Evolutionary conservation across 2,888 invertebrate species (phyloP), one percentile per base, ranked within the genome.

Genomic region (Phaedon cochleariae): DNA sequence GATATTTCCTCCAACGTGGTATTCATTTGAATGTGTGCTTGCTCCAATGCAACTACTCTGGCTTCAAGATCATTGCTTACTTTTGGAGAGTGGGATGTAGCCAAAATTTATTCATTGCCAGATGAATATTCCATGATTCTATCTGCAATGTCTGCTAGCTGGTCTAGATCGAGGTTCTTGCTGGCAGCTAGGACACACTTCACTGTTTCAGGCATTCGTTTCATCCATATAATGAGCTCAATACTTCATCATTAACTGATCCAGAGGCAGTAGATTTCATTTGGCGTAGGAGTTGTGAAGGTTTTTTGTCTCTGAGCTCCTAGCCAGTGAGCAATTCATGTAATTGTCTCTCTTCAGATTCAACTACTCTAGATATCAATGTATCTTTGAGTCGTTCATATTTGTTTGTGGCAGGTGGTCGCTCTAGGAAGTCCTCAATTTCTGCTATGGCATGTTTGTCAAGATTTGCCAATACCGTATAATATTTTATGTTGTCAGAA

Each of bases 231-330:
- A 53, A 45, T 0, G 65, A 65, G 1, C 67, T 48, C 2, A 71
- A 48, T 2, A 69, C 62, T 9, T 69, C 62, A 10, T 69, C 61
- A 29, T 52, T 55, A 1, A 62, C 65, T 22, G 57, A 48, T 4
- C 22, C 54, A 10, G 61, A 65, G 12, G 65, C 68, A 1, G 67
- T 52, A 7, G 51, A n/a, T 12, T 34, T 48, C 70, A 69, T 65
- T 2, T 68, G 67, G 10, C 69, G 48, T 7, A 62, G 52, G 0
- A 70, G 65, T 18, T 74, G 69, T 5, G 65, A 60, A 7, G 73
- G 73, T 45, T 68, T 73, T 15, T 62, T 51, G 26, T 59, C 61
- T 1, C 71, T 73, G 5, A 74, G 68, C 45, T 69, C 68, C 10
- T 69, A 41, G 15, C 69, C 70, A 10, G 69, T 37, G 2, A 74